Evolutionary conservation across 2,888 invertebrate genomes (phyloP), one percentile per base, ranked within the genome.

Genomic region (Drosophila pegasa): DNA sequence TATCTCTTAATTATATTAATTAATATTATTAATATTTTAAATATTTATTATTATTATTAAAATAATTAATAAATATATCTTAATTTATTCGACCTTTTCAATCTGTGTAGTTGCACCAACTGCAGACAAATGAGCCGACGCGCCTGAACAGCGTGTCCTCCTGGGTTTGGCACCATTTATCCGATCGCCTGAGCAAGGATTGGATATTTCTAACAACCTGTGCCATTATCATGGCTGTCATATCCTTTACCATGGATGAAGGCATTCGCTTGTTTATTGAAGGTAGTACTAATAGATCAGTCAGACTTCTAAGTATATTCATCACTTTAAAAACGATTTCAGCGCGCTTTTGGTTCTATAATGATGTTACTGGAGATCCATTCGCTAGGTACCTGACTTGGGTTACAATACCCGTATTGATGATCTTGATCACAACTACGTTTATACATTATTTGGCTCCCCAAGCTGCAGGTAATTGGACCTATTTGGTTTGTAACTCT

Each of bases 401-500:
- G 99, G 96, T 98, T 20, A 95, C 96, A 1, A 94, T 98, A 69
- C 98, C 99, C 0, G 94, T 98, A 0, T 96, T 97, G 80, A 94
- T 99, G 75, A 97, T 99, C 67, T 94, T 98, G 63, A 98, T 99
- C 93, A 97, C 99, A 14, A 97, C 98, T n/a, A 98, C 98, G 1
- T 98, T 99, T 93, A 98, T 98, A 10, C 98, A 99, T 91, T 95
- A 98, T 50, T 95, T 99, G 33, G 98, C 99, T 2, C 98, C 99
- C 2, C 99, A 99, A 92, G 98, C 98, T 76, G 98, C 98, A 91
- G 98, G 97, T 97, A 92, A 84, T 83, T 64, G 8, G 7, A 0
- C 2, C 10, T 3, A 3, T 4, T 20, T 10, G 29, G 2, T 3
- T 27, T 10, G 20, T 8, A n/a, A 1, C 1, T 3, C 40, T 6